Conservation (phyloP, 2,888 invertebrate genomes). For the Tachina fera region DNA sequence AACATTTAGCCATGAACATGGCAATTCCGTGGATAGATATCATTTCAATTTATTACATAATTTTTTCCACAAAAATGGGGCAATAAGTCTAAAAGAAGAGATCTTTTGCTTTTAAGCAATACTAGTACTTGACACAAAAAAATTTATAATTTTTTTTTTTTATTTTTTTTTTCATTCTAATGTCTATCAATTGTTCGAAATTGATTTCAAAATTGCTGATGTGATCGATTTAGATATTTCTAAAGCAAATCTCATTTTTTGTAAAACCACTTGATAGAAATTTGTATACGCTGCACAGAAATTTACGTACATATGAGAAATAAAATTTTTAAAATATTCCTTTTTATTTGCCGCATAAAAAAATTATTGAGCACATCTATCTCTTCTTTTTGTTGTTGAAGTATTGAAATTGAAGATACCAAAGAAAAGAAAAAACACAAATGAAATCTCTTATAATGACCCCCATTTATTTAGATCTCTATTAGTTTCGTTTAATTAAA, state of each 20-base stretch:
- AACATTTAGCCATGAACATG: slow-evolving; percentile 8
- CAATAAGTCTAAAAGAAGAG: not conserved
- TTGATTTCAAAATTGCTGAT: not conserved
- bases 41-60: not conserved
- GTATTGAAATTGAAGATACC: not conserved
- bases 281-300: not conserved
- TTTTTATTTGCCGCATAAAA: not conserved
- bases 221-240: not conserved
- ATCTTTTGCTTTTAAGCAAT: not conserved
- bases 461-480: not conserved
- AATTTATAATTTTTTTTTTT: not conserved
- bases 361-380: not conserved
- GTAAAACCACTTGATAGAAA: slow-evolving; percentile 17
- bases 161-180: not conserved
- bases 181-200: not conserved
- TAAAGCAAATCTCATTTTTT: not conserved
- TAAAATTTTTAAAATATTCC: not conserved
- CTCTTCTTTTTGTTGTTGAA: not conserved
- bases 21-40: slow-evolving; percentile 11
- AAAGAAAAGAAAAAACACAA: not conserved
- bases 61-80: not conserved
- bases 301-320: not conserved
- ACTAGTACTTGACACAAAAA: not conserved
- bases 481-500: slow-evolving; percentile 5
- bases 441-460: not conserved